Conservation (phyloP, 1,140 invertebrate species). For the Drosophila saltans region DNA sequence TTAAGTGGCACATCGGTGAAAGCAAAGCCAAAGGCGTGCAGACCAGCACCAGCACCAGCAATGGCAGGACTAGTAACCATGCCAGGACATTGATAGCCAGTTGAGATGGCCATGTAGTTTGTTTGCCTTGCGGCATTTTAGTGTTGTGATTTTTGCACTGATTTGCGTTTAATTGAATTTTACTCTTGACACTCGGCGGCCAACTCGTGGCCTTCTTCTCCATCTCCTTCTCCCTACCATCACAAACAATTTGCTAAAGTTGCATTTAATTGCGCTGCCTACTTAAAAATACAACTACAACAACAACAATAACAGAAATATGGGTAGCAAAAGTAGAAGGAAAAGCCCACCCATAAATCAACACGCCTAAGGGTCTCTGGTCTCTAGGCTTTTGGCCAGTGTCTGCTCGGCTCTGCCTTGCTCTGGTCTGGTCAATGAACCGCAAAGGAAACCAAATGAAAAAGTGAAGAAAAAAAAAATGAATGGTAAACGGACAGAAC, state of each 20-base stretch:
- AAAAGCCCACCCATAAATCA: conserved; percentile 61
- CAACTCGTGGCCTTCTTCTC: conserved; percentile 15
- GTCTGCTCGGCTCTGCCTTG: conserved; percentile 23
- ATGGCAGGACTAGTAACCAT: conserved; percentile 12
- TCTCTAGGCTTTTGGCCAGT: neutral
- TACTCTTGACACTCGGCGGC: conserved; percentile 50
- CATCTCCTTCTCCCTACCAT: neutral
- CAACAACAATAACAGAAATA: neutral
- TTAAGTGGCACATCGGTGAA: conserved; percentile 46
- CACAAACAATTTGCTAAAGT: conserved; percentile 31
- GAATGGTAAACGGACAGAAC: conserved; percentile 4
- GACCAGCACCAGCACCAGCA: conserved; percentile 14
- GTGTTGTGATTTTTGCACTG: conserved; percentile 66
- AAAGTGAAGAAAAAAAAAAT: conserved; percentile 15
- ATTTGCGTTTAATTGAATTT: conserved; percentile 81
- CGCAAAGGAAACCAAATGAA: conserved; percentile 40
- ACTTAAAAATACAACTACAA: conserved; percentile 56
- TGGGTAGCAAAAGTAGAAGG: neutral
- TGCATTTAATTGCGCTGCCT: conserved; percentile 64
- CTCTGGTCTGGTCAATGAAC: conserved; percentile 68
- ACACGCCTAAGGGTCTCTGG: conserved; percentile 35
- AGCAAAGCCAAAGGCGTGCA: conserved; percentile 40
- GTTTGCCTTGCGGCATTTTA: conserved; percentile 47
- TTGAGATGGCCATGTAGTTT: conserved; percentile 28
- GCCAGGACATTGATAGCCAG: conserved; percentile 53